These are phyloP conservation scores for Xanthostigma xanthostigma DNA, from an alignment of 2,888 invertebrate genomes.

Conservation along the genomic window DNA sequence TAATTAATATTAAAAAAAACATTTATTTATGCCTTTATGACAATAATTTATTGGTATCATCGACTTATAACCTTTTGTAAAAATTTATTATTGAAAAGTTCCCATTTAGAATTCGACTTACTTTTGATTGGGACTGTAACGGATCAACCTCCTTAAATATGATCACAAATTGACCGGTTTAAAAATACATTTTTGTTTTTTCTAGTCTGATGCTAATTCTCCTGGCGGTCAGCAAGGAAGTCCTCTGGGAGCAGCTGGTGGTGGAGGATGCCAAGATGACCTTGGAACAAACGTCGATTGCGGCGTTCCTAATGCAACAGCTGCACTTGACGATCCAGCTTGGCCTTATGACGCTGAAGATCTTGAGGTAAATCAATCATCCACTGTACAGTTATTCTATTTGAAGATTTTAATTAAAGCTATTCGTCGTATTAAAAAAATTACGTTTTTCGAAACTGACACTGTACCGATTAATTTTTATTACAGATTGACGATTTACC, in stretches of 20 bases:
- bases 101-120: too few relatives aligned
- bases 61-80: too few relatives aligned
- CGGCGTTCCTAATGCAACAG: conserved; percentile 15
- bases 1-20: too few relatives aligned
- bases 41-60: too few relatives aligned
- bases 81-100: too few relatives aligned
- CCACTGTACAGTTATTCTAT: background rate
- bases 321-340: conserved; percentile 30
- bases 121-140: too few relatives aligned
- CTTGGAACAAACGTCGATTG: conserved; percentile 17
- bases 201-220: conserved; percentile 41
- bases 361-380: conserved; percentile 25
- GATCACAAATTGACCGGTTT: too few relatives aligned
- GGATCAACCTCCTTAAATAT: too few relatives aligned
- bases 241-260: conserved; percentile 30
- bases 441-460: background rate
- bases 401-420: background rate
- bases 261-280: conserved; percentile 25
- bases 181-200: conserved; percentile 5
- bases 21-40: too few relatives aligned
- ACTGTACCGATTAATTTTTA: conserved; percentile 2
- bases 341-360: conserved; percentile 42
- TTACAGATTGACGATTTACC: conserved; percentile 55
- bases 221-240: conserved; percentile 44
- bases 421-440: too few relatives aligned